Evolutionary conservation across 2,888 invertebrate genomes (phyloP).

Genomic region (Andrena haemorrhoa): DNA sequence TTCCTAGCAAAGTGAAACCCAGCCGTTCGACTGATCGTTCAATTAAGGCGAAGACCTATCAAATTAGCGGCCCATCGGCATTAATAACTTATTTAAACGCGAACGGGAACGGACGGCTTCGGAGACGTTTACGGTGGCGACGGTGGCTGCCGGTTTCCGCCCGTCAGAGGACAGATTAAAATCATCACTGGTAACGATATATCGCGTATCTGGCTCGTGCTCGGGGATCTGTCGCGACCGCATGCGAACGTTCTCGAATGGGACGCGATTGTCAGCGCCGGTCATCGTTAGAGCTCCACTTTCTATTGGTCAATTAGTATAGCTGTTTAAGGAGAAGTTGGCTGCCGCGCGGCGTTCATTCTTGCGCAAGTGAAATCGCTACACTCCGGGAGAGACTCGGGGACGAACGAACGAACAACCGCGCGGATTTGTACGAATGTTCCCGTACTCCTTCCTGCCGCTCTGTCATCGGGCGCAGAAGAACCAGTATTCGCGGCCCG

Average conservation of each 20-base stretch:
- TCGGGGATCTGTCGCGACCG: conserved; percentile 41
- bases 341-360: conserved; percentile 55
- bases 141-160: background rate
- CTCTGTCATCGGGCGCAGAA: conserved; percentile 23
- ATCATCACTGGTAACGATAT: conserved; percentile 26
- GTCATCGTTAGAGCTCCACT: conserved; percentile 74
- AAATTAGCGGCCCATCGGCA: conserved; percentile 5
- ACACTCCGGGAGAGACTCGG: conserved; percentile 36
- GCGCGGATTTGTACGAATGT: conserved; percentile 52
- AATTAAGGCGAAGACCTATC: conserved; percentile 25
- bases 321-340: conserved; percentile 76
- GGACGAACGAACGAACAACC: conserved; percentile 33
- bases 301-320: conserved; percentile 80
- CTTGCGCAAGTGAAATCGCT: conserved; percentile 74
- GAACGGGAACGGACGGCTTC: conserved; percentile 2
- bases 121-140: background rate
- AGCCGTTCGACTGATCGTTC: conserved; percentile 37
- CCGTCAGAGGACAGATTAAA: background rate
- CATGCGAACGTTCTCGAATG: conserved; percentile 63
- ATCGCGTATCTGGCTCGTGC: background rate
- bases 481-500: conserved; percentile 43
- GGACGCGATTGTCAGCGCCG: conserved; percentile 69
- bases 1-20: conserved; percentile 17
- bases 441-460: conserved; percentile 41
- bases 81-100: conserved; percentile 15